Percentiles rank a stretch among this genome's conserved stretches.
phyloP scores from a whole-genome alignment of 2,797 vertebrate species.

The Etheostoma nigrum region DNA sequence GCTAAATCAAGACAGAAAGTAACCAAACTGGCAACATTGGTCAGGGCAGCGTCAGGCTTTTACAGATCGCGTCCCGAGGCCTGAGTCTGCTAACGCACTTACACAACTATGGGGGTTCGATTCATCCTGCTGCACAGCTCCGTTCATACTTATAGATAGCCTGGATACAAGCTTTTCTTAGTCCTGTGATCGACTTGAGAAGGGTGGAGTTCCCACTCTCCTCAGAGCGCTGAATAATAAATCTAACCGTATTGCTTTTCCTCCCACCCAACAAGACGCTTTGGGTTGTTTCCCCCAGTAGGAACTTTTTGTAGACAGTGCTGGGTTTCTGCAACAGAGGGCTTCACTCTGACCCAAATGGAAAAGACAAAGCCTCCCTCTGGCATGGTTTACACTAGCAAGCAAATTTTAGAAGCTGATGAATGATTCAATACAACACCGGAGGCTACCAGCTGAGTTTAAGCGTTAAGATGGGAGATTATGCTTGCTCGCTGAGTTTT shows the following conservation, averaged over 20 bases:
- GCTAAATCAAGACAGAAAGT: too few species aligned
- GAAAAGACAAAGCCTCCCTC: slow-evolving; percentile 65
- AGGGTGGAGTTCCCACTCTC: slow-evolving; percentile 6
- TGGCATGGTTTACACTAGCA: slow-evolving; percentile 39
- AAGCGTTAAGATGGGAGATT: slow-evolving; percentile 27
- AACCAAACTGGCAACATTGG: too few species aligned
- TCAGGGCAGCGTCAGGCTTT: too few species aligned
- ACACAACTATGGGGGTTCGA: too few species aligned
- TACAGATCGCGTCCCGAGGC: too few species aligned
- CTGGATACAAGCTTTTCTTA: too few species aligned
- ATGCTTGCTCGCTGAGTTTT: slow-evolving; percentile 16
- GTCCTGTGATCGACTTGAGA: neutral
- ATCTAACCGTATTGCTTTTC: slow-evolving; percentile 16
- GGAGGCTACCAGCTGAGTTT: slow-evolving; percentile 41
- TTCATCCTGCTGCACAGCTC: too few species aligned
- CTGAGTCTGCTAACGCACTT: too few species aligned
- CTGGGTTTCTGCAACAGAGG: slow-evolving; percentile 53
- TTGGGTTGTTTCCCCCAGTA: slow-evolving; percentile 2
- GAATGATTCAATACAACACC: slow-evolving; percentile 64
- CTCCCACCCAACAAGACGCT: slow-evolving; percentile 1
- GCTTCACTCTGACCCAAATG: slow-evolving; percentile 69
- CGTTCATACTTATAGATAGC: too few species aligned
- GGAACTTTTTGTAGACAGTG: slow-evolving; percentile 7
- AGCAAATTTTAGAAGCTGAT: slow-evolving; percentile 63
- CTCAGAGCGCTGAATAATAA: slow-evolving; percentile 23